Percentiles rank a stretch among this genome's conserved stretches.
Conservation (phyloP, 2,797 vertebrate species). For the Acanthiza pusilla region DNA sequence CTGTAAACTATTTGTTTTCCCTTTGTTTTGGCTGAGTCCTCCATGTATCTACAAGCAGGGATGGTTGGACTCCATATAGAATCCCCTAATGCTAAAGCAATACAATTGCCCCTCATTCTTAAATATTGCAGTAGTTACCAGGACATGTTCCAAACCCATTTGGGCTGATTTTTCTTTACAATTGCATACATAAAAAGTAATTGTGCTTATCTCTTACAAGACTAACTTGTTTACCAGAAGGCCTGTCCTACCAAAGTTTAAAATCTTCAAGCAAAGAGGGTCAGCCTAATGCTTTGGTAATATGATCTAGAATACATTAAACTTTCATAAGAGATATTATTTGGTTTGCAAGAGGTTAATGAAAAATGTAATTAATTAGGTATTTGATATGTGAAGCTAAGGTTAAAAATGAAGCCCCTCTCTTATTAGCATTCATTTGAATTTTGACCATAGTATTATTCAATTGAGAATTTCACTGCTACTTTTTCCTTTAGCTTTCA, state of each 20-base stretch:
- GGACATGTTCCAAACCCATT: rapidly evolving
- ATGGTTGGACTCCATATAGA: rapidly evolving
- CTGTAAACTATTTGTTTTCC: background rate
- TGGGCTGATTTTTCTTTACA: background rate
- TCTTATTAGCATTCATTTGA: background rate
- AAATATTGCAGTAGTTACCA: background rate
- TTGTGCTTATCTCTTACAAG: background rate
- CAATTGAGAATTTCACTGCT: background rate
- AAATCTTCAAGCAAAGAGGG: background rate
- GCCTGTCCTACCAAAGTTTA: background rate
- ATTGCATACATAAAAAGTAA: background rate
- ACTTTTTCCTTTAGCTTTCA: background rate
- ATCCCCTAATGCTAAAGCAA: background rate
- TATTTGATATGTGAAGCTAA: background rate
- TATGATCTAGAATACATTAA: background rate
- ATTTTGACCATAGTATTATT: background rate
- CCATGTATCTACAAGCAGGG: background rate
- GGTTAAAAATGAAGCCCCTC: background rate
- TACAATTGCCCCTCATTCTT: background rate
- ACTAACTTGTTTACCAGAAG: background rate
- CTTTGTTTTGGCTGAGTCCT: background rate
- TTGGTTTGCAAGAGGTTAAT: background rate
- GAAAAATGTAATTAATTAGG: background rate
- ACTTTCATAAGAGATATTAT: background rate
- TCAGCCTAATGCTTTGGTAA: background rate